A percentile compares a stretch with the other conserved stretches of the same genome.
These are phyloP conservation scores for Premnoplex brunnescens DNA, from an alignment of 2,797 vertebrate species.

Conservation along the genomic window DNA sequence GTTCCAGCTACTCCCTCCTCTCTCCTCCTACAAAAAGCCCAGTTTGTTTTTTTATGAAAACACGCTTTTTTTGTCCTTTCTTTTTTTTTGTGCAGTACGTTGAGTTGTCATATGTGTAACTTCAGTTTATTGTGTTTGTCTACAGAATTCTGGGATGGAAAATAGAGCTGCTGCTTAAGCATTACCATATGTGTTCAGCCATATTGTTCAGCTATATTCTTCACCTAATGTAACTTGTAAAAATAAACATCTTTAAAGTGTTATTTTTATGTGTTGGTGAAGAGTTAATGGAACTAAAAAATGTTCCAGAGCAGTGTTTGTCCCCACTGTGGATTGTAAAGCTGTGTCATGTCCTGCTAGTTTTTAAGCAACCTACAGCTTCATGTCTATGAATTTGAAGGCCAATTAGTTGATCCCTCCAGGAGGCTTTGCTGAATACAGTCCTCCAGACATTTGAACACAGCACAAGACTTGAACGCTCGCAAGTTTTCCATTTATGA, in stretches of 20 bases:
- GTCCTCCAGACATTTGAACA: background rate
- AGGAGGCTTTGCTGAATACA: background rate
- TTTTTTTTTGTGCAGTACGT: background rate
- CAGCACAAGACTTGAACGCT: background rate
- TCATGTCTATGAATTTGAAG: slow-evolving; percentile 1
- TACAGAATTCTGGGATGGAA: slow-evolving; percentile 12
- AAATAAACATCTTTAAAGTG: slow-evolving; percentile 1
- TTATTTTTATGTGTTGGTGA: background rate
- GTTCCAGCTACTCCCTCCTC: background rate
- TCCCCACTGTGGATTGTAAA: background rate
- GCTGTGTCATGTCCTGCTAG: background rate
- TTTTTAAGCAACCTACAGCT: background rate
- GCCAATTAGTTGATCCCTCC: background rate
- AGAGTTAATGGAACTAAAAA: background rate
- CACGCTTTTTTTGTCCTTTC: background rate
- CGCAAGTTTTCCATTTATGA: slow-evolving; percentile 32
- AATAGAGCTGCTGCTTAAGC: slow-evolving; percentile 39
- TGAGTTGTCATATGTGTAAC: background rate
- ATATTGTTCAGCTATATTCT: slow-evolving; percentile 3
- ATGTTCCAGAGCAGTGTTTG: background rate
- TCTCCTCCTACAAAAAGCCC: background rate
- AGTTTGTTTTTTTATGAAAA: background rate
- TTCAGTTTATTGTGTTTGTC: slow-evolving; percentile 24
- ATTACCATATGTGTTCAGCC: slow-evolving; percentile 41
- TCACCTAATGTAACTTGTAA: slow-evolving; percentile 27